Base-by-base conservation (phyloP, 2,888 invertebrate species). In the Allophyes oxyacanthae region DNA sequence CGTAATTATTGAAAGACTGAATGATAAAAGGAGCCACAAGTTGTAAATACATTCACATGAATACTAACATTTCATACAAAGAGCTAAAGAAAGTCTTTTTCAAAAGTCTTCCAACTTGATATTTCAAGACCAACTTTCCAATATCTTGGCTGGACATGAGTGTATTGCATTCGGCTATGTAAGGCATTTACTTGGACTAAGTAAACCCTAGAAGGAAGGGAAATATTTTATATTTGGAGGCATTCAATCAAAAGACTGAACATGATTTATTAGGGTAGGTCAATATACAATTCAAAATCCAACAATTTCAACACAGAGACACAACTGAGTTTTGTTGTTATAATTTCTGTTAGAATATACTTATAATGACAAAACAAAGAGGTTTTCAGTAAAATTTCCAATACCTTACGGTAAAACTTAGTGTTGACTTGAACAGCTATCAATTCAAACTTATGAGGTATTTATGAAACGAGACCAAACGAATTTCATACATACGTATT, bases 1-100 rank as follows among this genome's bases (percentile, higher is more conserved):
- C 34, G 10, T 40, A 11, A 37, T 14, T 14, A 26, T 7, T 40
- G 25, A 14, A 44, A 36, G 8, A 26, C 30, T 20, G 20, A 9
- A 34, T 28, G 7, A 45, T 40, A 37, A 11, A 38, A 37, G 20
- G 52, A 55, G 37, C 42, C 26, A 54, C 25, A 54, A 50, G 28
- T 11, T 44, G 40, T 57, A 60, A 52, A 53, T 38, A 49, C 41
- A 53, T 57, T 40, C 32, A 56, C 10, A 46, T 45, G 25, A 59
- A 71, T 85, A 87, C 87, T 86, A 85, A 88, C 87, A 87, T 85
- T 84, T 84, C 83, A 79, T 70, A 79, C 69, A 80, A 71, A 57
- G 52, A 65, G 74, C 78, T 72, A 77, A 73, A 74, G 70, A 75
- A 73, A 71, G 61, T 65, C 58, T 76, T 78, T 81, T 72, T 75